A percentile compares a stretch with the other conserved stretches of the same genome.
Evolutionary conservation across 2,797 vertebrate species (phyloP).

Genomic region (Sus cebifrons): DNA sequence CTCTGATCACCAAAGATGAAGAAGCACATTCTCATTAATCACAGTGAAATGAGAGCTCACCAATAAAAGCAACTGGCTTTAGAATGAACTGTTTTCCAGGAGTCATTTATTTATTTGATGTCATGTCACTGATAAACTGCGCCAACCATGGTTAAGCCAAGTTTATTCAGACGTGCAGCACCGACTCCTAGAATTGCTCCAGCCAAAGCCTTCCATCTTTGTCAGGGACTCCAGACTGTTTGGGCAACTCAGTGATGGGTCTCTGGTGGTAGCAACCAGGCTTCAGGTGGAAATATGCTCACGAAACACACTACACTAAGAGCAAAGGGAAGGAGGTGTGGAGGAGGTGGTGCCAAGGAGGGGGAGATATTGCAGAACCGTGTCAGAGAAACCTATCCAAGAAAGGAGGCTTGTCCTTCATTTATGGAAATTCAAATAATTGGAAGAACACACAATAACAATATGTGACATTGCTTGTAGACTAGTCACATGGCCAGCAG

Average conservation of each 20-base stretch:
- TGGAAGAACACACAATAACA: neutral
- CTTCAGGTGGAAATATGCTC: slow-evolving; percentile 23
- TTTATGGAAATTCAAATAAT: slow-evolving; percentile 37
- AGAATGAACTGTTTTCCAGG: slow-evolving; percentile 79
- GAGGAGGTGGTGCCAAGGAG: neutral
- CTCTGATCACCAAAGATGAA: slow-evolving; percentile 30
- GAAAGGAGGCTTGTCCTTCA: neutral
- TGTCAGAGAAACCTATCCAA: neutral
- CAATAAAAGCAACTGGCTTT: slow-evolving; percentile 73
- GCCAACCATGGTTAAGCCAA: slow-evolving; percentile 76
- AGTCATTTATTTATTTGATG: slow-evolving; percentile 84
- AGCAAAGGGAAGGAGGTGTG: neutral
- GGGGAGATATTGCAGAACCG: neutral
- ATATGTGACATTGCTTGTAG: neutral
- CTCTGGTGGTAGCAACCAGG: neutral
- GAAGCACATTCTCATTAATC: slow-evolving; percentile 76
- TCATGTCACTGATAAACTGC: slow-evolving; percentile 79
- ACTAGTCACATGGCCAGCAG: neutral
- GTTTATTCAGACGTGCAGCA: slow-evolving; percentile 74
- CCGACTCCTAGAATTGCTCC: slow-evolving; percentile 55
- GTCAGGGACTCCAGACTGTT: slow-evolving; percentile 64
- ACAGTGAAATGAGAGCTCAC: slow-evolving; percentile 71
- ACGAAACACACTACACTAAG: neutral
- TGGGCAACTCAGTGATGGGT: slow-evolving; percentile 32
- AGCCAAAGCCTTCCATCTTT: slow-evolving; percentile 62